Conservation (phyloP, 2,888 invertebrate species). For the Apotomis turbidana region DNA sequence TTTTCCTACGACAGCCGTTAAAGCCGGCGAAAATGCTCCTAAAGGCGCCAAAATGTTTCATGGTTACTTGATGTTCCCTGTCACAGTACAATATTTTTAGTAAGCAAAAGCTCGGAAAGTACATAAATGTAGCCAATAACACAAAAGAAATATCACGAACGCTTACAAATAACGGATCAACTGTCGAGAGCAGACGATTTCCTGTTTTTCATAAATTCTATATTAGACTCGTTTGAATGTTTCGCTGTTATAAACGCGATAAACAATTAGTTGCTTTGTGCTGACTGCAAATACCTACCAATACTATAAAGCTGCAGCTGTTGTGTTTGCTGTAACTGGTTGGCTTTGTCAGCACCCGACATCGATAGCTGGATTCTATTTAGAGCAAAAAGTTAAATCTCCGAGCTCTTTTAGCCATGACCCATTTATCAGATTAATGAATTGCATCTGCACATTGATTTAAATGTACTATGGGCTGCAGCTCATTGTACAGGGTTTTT, state of each 20-base stretch:
- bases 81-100: too few species aligned
- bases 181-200: conserved; percentile 4
- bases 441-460: too few species aligned
- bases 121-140: background rate
- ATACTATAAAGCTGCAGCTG: background rate
- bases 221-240: conserved; percentile 1
- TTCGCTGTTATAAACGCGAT: background rate
- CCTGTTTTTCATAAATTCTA: conserved; percentile 17
- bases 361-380: background rate
- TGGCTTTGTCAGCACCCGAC: background rate
- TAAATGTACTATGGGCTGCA: too few species aligned
- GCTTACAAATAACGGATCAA: background rate
- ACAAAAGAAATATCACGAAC: background rate
- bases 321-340: background rate
- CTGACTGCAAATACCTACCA: background rate
- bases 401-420: too few species aligned
- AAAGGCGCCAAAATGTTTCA: too few species aligned
- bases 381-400: background rate
- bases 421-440: too few species aligned
- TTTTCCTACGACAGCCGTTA: background rate
- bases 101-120: background rate
- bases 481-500: too few species aligned
- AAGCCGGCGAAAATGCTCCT: too few species aligned
- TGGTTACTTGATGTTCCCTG: too few species aligned
- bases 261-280: conserved; percentile 8